phyloP scores from a whole-genome alignment of 2,797 vertebrate genomes.

The Girardinus metallicus region DNA sequence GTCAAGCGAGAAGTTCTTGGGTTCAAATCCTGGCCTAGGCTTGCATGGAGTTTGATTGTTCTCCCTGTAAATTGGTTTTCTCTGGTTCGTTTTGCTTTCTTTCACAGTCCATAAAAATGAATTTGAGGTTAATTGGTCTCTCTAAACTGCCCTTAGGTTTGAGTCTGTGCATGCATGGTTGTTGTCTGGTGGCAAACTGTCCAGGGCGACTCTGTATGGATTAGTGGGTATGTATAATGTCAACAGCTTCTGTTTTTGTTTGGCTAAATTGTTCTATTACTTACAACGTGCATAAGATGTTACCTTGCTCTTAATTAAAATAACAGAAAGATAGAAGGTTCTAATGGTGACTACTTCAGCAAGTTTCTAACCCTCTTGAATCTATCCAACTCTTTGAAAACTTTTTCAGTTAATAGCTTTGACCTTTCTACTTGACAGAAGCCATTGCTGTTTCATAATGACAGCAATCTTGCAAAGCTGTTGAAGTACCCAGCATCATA shows the following conservation, averaged over 20 bases:
- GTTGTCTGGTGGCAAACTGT: neutral
- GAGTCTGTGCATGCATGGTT: neutral
- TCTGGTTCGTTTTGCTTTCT: neutral
- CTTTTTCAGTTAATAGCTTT: slow-evolving; percentile 43
- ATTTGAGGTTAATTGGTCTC: neutral
- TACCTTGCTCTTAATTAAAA: slow-evolving; percentile 52
- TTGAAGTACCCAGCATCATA: slow-evolving; percentile 3
- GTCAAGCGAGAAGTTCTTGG: too few species aligned
- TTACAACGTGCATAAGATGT: slow-evolving; percentile 49
- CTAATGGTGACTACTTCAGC: slow-evolving; percentile 27
- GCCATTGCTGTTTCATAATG: neutral
- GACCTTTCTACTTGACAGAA: slow-evolving; percentile 20
- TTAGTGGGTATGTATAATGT: neutral
- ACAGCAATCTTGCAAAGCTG: slow-evolving; percentile 7
- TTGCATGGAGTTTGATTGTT: too few species aligned
- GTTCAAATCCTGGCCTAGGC: too few species aligned
- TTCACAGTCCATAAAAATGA: neutral
- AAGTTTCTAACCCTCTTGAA: slow-evolving; percentile 27
- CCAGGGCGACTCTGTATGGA: neutral
- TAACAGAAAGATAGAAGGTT: slow-evolving; percentile 30
- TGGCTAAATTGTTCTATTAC: slow-evolving; percentile 41
- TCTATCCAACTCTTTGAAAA: slow-evolving; percentile 20
- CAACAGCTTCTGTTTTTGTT: neutral
- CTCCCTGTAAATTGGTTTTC: too few species aligned
- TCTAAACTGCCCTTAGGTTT: too few species aligned